Conservation (phyloP, 2,113 vertebrate species). For the Brienomyrus brachyistius region DNA sequence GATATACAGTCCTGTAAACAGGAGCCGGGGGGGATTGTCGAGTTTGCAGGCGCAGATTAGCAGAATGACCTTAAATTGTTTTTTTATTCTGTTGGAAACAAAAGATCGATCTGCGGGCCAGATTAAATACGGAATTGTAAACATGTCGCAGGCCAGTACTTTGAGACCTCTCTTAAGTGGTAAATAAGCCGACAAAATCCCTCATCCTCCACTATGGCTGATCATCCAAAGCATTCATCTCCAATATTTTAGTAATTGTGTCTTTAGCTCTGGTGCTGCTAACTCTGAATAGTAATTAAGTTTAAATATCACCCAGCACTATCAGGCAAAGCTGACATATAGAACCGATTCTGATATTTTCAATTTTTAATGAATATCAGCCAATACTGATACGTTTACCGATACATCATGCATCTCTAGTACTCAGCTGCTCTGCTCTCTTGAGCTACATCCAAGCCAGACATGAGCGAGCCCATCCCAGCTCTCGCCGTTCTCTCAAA, state of each 20-base stretch:
- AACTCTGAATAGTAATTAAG: not conserved
- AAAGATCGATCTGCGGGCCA: not conserved
- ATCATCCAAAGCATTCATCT: not conserved
- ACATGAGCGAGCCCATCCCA: not conserved
- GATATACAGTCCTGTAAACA: not conserved
- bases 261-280: not conserved
- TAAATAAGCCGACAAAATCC: not conserved
- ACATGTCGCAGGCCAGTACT: not conserved
- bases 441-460: not conserved
- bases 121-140: not conserved
- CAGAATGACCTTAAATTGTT: not conserved
- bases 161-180: not conserved
- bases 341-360: not conserved
- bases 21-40: not conserved
- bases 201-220: not conserved
- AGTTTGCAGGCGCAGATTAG: not conserved
- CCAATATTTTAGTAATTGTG: not conserved
- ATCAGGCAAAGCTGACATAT: not conserved
- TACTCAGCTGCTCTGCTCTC: not conserved
- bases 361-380: not conserved
- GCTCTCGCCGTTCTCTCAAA: not conserved
- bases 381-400: not conserved
- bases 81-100: not conserved
- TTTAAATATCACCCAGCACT: not conserved
- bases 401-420: not conserved